Base-by-base conservation (phyloP, 2,888 invertebrate genomes). In the Pycnomerus fuliginosus region DNA sequence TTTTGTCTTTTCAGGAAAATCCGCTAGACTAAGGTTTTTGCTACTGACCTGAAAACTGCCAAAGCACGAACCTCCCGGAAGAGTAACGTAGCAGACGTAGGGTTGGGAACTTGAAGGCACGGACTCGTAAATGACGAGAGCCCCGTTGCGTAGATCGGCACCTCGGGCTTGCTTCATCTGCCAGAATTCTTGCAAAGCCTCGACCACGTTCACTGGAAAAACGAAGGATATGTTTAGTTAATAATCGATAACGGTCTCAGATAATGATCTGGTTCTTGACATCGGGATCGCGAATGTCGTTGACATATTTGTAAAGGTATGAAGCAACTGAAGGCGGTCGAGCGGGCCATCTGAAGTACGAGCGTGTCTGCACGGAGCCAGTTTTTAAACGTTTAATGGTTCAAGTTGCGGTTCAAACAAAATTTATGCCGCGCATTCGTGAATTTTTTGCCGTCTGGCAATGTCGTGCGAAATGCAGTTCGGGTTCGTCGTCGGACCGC, bases 181-280 rank as follows among this genome's bases (percentile, higher is more conserved):
- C 95, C 95, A 95, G 74, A 95, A 95, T 76, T 95, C 94, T 73
- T 95, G 94, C 43, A 95, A 76, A 4, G 94, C 94, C 74, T 95
- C 94, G 44, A 95, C 94, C 50, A 95, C 94, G 76, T 95, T 94
- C 58, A 95, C 94, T 86, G 79, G 28, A 76, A 74, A 5, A 20
- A 20, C 20, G 5, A 5, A 20, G 8, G 5, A 20, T 20, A 7
- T 20, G 5, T 8, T 7, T 20, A 7, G 20, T 20, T 20, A 20
- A 20, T 5, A 20, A 20, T 20, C 20, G 20, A 20, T 20, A 20
- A 38, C 25, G 20, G 20, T 29, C 38, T 17, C 17, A 36, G 33
- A 37, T 41, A 29, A 32, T 34, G 30, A 32, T 45, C 36, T 39
- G 29, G 34, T 39, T 39, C 24, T 44, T 28, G 40, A 28, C 39